A percentile compares a stretch with the other conserved stretches of the same genome.
Evolutionary conservation across 2,888 invertebrate genomes (phyloP).

Genomic region (Calameuta idolon): DNA sequence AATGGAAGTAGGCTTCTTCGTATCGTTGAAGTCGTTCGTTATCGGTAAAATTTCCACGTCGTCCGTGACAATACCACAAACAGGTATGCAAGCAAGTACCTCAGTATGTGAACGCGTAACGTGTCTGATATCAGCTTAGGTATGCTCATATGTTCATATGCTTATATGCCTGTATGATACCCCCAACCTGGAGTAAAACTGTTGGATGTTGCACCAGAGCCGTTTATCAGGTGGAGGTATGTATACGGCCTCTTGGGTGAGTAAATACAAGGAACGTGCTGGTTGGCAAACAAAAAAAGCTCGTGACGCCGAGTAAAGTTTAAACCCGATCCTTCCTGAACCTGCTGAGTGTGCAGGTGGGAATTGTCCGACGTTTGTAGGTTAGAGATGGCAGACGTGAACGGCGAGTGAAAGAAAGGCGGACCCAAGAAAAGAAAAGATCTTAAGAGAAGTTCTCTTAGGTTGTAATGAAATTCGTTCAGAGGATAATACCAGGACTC

Average conservation of each 20-base stretch:
- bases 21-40: not conserved
- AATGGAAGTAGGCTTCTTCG: not conserved
- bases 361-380: not conserved
- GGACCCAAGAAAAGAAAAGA: not conserved
- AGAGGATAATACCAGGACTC: not conserved
- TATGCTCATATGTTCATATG: not conserved
- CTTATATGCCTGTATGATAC: not conserved
- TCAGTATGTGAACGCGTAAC: not conserved
- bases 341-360: not conserved
- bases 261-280: not conserved
- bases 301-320: not conserved
- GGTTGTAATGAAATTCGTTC: not conserved
- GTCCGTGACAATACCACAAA: not conserved
- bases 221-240: not conserved
- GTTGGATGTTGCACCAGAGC: not conserved
- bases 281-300: not conserved
- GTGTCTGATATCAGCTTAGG: not conserved
- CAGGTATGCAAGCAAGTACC: not conserved
- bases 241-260: not conserved
- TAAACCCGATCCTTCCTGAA: not conserved
- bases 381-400: not conserved
- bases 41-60: not conserved
- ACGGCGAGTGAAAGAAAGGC: not conserved
- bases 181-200: not conserved
- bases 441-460: not conserved